Base-by-base conservation (phyloP, 2,888 invertebrate genomes). In the Gortyna flavago region DNA sequence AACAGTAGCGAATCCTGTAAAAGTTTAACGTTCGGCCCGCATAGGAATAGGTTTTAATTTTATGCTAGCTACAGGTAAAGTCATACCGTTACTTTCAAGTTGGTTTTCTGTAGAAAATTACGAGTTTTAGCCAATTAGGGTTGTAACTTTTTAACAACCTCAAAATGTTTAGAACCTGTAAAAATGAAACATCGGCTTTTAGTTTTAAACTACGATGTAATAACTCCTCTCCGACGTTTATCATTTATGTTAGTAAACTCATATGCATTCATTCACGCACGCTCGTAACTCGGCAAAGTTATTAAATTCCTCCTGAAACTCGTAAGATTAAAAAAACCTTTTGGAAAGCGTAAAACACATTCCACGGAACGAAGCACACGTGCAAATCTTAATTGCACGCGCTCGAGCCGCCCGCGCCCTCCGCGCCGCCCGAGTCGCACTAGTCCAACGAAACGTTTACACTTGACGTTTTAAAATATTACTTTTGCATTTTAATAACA, bases 401-500 rank as follows among this genome's bases (percentile, higher is more conserved):
- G 88, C 90, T 84, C 79, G 88, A 90, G 87, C 83, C 75, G 77
- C 80, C 16, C 29, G 62, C 79, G 86, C 84, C 84, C 88, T 90
- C 84, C 79, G 88, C 88, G 88, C 85, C 84, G 88, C 90, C 84
- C 80, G 88, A 89, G 88, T 84, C 72, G 79, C 78, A 77, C 79
- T 83, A 83, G 81, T 84, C 78, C 85, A 89, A 90, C 89, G 90
- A 89, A 90, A 92, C 90, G 90, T 89, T 92, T 89, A 89, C 91
- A 92, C 90, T 93, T 91, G 87, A 90, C 90, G 89, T 93, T 93
- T 94, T 93, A 91, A 94, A 94, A 93, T 94, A 94, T 95, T 93
- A 94, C 94, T 94, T 89, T 92, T 92, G 88, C 93, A 90, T 95
- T 95, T 95, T 93, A 94, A 95, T 94, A 94, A 92, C 91, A 93